Evolutionary conservation across 2,888 invertebrate species (phyloP).

Genomic region (Ptychoptera albimana): DNA sequence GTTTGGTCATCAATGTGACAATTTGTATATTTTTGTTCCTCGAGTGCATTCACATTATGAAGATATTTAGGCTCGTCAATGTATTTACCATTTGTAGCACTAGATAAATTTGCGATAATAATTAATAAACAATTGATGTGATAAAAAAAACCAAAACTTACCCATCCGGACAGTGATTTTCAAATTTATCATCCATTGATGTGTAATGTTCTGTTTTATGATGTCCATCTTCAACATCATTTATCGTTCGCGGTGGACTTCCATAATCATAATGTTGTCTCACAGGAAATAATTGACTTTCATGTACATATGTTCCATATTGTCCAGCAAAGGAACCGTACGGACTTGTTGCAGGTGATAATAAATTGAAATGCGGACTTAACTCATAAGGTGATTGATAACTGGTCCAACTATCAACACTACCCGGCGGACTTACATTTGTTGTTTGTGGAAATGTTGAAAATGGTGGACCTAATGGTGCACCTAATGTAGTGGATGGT

Average conservation of each 20-base stretch:
- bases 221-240: slow-evolving; percentile 24
- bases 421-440: slow-evolving; percentile 39
- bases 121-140: background rate
- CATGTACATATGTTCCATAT: slow-evolving; percentile 53
- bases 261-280: slow-evolving; percentile 40
- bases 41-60: slow-evolving; percentile 19
- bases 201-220: slow-evolving; percentile 41
- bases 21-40: slow-evolving; percentile 17
- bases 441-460: slow-evolving; percentile 44
- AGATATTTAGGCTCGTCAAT: slow-evolving; percentile 29
- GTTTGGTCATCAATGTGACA: slow-evolving; percentile 21
- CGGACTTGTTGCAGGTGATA: slow-evolving; percentile 50
- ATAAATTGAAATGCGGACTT: slow-evolving; percentile 54
- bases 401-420: slow-evolving; percentile 60
- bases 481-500: slow-evolving; percentile 43
- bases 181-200: slow-evolving; percentile 23
- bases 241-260: slow-evolving; percentile 27
- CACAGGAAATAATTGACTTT: slow-evolving; percentile 53
- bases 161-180: slow-evolving; percentile 20
- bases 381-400: slow-evolving; percentile 65
- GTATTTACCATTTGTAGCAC: slow-evolving; percentile 24
- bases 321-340: slow-evolving; percentile 48
- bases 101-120: slow-evolving; percentile 4
- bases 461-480: slow-evolving; percentile 37
- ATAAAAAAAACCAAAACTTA: slow-evolving; percentile 13